These are phyloP conservation scores for Halocynthia roretzi DNA, from an alignment of 23 tunicate genomes.

Conservation along the genomic window DNA sequence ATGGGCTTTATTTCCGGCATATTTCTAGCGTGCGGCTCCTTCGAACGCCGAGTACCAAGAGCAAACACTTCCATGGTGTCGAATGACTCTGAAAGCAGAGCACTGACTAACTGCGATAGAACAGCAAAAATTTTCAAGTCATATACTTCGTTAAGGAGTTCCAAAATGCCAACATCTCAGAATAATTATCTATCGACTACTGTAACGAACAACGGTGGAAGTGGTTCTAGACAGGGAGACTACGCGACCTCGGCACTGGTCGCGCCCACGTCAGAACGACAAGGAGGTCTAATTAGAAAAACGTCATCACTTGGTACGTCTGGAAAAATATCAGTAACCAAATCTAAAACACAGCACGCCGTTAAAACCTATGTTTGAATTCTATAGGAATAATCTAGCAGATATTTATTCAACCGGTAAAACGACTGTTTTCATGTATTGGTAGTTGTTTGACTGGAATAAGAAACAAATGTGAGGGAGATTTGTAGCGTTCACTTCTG, in stretches of 20 bases:
- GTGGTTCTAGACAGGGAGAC: not conserved
- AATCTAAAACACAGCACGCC: too few relatives aligned
- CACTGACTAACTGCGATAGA: not conserved
- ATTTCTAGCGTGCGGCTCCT: not conserved
- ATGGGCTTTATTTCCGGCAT: not conserved
- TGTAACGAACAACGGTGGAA: not conserved
- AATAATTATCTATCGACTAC: constrained; percentile 3
- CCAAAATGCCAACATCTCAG: constrained; percentile 1
- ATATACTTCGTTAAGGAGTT: not conserved
- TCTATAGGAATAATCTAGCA: too few relatives aligned
- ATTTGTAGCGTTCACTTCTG: too few relatives aligned
- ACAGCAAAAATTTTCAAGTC: not conserved
- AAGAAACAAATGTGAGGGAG: too few relatives aligned
- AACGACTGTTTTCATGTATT: too few relatives aligned
- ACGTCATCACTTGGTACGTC: too few relatives aligned
- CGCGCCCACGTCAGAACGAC: not conserved
- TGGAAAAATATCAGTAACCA: too few relatives aligned
- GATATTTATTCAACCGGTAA: too few relatives aligned
- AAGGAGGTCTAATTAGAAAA: not conserved
- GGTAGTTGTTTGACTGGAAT: too few relatives aligned
- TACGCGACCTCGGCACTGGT: not conserved
- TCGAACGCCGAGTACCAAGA: constrained; percentile 6
- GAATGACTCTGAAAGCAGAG: not conserved
- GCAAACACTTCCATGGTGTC: not conserved
- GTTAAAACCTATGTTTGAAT: too few relatives aligned